Evolutionary conservation across 2,797 vertebrate genomes (phyloP), one percentile per base, ranked within the genome.

Genomic region (Chanos chanos): DNA sequence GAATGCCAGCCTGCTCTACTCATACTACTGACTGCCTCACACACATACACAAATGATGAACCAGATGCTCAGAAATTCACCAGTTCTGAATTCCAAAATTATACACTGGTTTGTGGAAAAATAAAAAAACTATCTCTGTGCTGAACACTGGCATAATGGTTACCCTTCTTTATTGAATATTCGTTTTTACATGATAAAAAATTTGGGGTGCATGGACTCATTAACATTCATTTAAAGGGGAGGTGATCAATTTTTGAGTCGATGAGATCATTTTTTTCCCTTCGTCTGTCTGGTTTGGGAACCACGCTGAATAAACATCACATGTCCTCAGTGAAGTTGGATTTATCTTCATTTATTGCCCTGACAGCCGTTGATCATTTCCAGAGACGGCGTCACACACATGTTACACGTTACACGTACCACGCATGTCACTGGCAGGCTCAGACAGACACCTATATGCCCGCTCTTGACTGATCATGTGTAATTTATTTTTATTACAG

Each of bases 271-370:
- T 59, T 58, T 63, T 43, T 16, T 16, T 41, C 44, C 21, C 7
- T 49, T 44, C 39, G 45, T 16, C 49, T 30, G 43, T 7, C 44
- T 60, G 66, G 59, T 50, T 41, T 25, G 43, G 62, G 54, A 53
- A 55, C 49, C 25, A 16, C 12, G 9, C 44, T 33, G 53, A 66
- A 65, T 58, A 63, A 70, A 70, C 66, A 73, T 51, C 50, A 56
- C 71, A 63, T 53, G 43, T 49, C 44, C 31, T 28, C 51, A 12
- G 27, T 41, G 50, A 61, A 40, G 47, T 60, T 47, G 70, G 70
- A 70, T 75, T 72, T 61, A 70, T 75, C 73, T 75, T 72, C 70
- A 72, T 75, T 75, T 70, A 61, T 59, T 58, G 40, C 24, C 31
- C 55, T 72, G 73, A 70, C 73, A 75, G 66, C 63, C 61, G 70